Evolutionary conservation across 2,888 invertebrate genomes (phyloP), one percentile per base, ranked within the genome.

Genomic region (Dichetophora obliterata): DNA sequence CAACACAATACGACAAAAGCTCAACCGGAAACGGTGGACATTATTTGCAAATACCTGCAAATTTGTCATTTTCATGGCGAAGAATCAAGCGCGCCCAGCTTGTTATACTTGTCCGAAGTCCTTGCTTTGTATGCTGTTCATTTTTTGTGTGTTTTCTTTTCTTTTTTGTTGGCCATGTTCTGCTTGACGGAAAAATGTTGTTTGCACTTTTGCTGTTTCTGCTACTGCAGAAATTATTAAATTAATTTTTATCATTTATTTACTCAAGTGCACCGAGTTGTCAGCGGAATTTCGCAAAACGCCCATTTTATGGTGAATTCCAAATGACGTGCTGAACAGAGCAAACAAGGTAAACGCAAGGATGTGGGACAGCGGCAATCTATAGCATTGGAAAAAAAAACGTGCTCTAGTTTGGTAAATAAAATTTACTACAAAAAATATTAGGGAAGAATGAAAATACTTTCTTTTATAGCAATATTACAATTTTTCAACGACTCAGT

Each of bases 1-100:
- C 22, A 57, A 68, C 59, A 52, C 50, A 61, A 37, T 19, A n/a
- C 24, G 43, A 37, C 16, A 48, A 48, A 50, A 50, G 66, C 70
- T 22, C 66, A 19, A 48, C 63, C 57, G 66, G 71, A 77, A 75
- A 71, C 59, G 77, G 71, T 27, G 71, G 66, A 71, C 71, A 71
- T 77, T 70, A 77, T 77, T 75, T 77, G 77, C 74, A 70, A 77
- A 77, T 75, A 68, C 31, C 73, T 66, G 59, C 54, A 43, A 70
- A 76, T 69, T 69, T 75, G 68, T 75, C 69, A 69, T 69, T 52
- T 48, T 31, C 74, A 37, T 24, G 54, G 57, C 68, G 3, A 19
- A 4, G 31, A 37, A 19, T 43, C 68, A 11, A 27, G 52, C 57
- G 57, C 72, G n/a, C 19, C 72, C 43, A 19, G 19, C 31, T 16